These are phyloP conservation scores for Zoanthus solanderi DNA, from an alignment of 92 coral and sea anemone species.

Conservation along the genomic window DNA sequence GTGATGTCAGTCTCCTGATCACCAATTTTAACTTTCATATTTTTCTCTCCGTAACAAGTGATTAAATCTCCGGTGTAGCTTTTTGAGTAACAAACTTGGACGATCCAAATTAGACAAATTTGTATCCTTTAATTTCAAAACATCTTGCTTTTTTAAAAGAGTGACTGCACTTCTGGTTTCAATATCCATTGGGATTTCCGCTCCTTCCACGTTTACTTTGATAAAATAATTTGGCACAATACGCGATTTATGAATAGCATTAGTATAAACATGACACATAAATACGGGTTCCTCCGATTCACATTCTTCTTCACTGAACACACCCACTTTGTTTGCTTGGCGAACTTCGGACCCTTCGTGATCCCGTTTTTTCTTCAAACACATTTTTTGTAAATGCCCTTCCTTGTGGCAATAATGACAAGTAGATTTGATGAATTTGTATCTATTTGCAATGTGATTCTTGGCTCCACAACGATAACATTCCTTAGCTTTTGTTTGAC, in stretches of 20 bases:
- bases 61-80: conserved; percentile 52
- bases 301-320: not conserved
- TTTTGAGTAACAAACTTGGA: conserved; percentile 44
- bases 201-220: conserved; percentile 43
- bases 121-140: conserved; percentile 40
- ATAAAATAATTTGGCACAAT: conserved; percentile 11
- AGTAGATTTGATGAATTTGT: conserved; percentile 12
- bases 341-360: conserved; percentile 1
- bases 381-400: conserved; percentile 13
- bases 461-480: not conserved
- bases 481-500: conserved; percentile 4
- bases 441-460: conserved; percentile 13
- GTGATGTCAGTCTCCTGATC: conserved; percentile 42
- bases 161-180: conserved; percentile 65
- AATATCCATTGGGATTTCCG: conserved; percentile 50
- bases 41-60: conserved; percentile 50
- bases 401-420: conserved; percentile 11
- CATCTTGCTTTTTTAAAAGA: conserved; percentile 36
- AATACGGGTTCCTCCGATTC: not conserved
- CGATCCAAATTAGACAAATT: conserved; percentile 23
- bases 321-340: conserved; percentile 2
- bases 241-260: not conserved
- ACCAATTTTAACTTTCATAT: conserved; percentile 51
- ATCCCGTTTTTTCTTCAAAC: conserved; percentile 16
- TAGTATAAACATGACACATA: not conserved